Conservation (phyloP, 2,113 vertebrate genomes). For the Pomatorhinus ruficollis region DNA sequence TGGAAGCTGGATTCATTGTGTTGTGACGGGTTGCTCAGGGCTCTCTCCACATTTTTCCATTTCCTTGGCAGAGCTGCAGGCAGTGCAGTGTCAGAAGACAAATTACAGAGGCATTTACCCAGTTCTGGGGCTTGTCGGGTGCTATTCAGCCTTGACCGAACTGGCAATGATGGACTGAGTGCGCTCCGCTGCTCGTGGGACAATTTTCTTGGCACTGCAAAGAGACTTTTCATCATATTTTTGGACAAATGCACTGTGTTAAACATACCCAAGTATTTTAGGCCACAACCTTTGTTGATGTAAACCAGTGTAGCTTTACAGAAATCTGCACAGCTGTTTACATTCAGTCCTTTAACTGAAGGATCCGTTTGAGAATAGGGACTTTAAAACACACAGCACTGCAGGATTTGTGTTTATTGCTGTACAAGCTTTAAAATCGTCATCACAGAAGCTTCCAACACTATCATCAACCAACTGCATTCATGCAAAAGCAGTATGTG, state of each 20-base stretch:
- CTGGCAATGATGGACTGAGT: slow-evolving; percentile 8
- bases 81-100: slow-evolving; percentile 41
- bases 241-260: slow-evolving; percentile 17
- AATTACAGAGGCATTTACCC: slow-evolving; percentile 52
- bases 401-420: neutral
- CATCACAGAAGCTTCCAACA: neutral
- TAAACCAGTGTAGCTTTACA: neutral
- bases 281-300: neutral
- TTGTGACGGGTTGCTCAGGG: slow-evolving; percentile 4
- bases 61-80: slow-evolving; percentile 56
- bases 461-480: neutral
- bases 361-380: neutral
- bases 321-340: neutral
- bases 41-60: neutral
- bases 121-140: neutral
- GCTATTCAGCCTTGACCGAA: slow-evolving; percentile 32
- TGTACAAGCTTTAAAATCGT: neutral
- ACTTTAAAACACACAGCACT: neutral
- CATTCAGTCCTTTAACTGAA: neutral
- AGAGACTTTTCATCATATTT: neutral
- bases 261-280: neutral
- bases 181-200: neutral
- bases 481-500: neutral
- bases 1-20: slow-evolving; percentile 15
- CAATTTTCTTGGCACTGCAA: slow-evolving; percentile 31